Base-by-base conservation (phyloP, 2,797 vertebrate species). In the Darevskia mixta region DNA sequence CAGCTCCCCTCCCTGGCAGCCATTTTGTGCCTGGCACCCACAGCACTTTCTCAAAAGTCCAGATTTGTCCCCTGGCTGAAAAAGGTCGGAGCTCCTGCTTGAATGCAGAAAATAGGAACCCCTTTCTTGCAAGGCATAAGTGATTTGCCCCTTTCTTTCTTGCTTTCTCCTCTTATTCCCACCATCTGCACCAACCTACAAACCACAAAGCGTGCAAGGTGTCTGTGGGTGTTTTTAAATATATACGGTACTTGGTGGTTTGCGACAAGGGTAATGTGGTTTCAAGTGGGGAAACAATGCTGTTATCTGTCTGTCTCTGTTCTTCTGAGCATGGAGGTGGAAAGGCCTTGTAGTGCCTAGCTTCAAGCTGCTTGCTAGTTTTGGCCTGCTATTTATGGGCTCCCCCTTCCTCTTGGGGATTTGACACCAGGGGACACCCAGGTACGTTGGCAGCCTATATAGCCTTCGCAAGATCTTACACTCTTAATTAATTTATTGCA, bases 151-250 rank as follows among this genome's bases (percentile, higher is more conserved):
- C 72, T 38, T 6, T 35, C 17, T 15, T 4, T 35, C 17, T 15
- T 4, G 6, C 15, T 75, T 11, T 49, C 25, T 49, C 41, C 25
- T 45, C 8, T 15, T 78, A 6, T 78, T 23, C 9, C 25, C 35
- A 4, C 25, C 11, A 1, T 13, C 61, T 41, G 35, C 25, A 29
- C 20, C 55, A 20, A 35, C 35, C 79, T 41, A 2, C 90, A 86
- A 88, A 87, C 87, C 85, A 32, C 23, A 90, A 66, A 93, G 92
- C 90, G 92, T 90, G 86, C 81, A 86, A 85, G 38, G 20, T 20
- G 20, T 11, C 5, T n/a, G 55, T 2, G 45, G 7, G 11, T 72
- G 23, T 72, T 80, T 80, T 88, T 41, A 27, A 61, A 61, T 17
- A 20, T 2, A 17, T 67, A n/a, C n/a, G n/a, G n/a, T n/a, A 64